Conservation (phyloP, 2,888 invertebrate species). For the Drosophila heteroneura region DNA sequence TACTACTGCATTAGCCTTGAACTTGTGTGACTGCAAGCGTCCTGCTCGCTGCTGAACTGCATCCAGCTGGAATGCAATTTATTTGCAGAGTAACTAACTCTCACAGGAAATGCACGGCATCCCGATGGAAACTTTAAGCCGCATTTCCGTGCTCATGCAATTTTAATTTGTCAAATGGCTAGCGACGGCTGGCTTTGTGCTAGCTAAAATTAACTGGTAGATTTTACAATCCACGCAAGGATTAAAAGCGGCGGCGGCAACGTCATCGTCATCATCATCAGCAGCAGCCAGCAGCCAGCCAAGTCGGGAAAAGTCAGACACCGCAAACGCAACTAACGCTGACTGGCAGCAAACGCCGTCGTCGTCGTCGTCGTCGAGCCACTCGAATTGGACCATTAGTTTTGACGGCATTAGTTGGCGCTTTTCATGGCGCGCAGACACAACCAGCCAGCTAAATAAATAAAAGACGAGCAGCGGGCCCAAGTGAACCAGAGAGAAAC, state of each 20-base stretch:
- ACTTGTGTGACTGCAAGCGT: conserved; percentile 40
- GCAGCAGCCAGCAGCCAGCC: conserved; percentile 16
- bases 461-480: conserved; percentile 70
- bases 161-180: conserved; percentile 79
- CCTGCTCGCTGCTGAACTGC: neutral
- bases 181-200: conserved; percentile 24
- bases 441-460: conserved; percentile 65
- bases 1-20: conserved; percentile 57
- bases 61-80: conserved; percentile 56
- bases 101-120: conserved; percentile 62
- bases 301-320: conserved; percentile 20
- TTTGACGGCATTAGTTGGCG: conserved; percentile 83
- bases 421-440: conserved; percentile 63
- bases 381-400: conserved; percentile 84
- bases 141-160: conserved; percentile 78
- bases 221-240: conserved; percentile 77
- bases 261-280: conserved; percentile 38
- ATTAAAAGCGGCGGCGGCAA: conserved; percentile 62
- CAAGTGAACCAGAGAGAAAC: conserved; percentile 8
- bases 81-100: conserved; percentile 35
- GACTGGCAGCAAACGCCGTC: conserved; percentile 14
- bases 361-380: conserved; percentile 69
- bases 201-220: conserved; percentile 75
- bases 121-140: conserved; percentile 74
- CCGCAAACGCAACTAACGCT: conserved; percentile 23